A percentile compares a stretch with the other conserved stretches of the same genome.
phyloP scores from a whole-genome alignment of 2,797 vertebrate species.

The Cyprinella venusta region DNA sequence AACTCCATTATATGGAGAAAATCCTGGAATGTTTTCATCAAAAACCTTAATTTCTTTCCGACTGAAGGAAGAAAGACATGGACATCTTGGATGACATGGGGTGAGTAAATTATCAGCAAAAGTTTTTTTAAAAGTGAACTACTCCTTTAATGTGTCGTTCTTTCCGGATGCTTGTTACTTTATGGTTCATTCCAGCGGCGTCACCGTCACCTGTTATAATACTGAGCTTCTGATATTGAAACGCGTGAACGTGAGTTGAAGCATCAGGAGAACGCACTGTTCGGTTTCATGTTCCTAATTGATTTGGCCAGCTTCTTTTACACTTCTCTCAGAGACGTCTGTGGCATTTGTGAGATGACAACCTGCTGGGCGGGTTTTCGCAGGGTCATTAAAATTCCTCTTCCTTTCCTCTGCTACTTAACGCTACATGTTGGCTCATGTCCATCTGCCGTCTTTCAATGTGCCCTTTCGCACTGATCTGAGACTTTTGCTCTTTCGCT shows the following conservation, averaged over 20 bases:
- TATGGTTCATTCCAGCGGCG: not conserved
- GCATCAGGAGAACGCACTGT: not conserved
- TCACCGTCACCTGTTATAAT: not conserved
- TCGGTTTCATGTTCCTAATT: not conserved
- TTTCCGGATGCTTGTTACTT: not conserved
- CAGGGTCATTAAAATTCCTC: constrained; percentile 73
- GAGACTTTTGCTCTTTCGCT: constrained; percentile 29
- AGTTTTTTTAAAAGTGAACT: too few species aligned
- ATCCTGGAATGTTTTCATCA: too few species aligned
- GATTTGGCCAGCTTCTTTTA: constrained; percentile 25
- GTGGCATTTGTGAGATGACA: constrained; percentile 70
- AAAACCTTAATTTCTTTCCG: too few species aligned
- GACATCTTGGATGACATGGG: too few species aligned
- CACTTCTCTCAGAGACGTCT: constrained; percentile 64
- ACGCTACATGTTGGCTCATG: constrained; percentile 58
- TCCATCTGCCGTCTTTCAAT: constrained; percentile 48
- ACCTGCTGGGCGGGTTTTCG: constrained; percentile 79
- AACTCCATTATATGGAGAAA: too few species aligned
- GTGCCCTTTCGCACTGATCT: constrained; percentile 38
- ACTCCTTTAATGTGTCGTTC: not conserved
- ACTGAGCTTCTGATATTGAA: not conserved
- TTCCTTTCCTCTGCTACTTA: constrained; percentile 62
- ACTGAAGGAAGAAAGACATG: too few species aligned
- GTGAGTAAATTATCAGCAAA: too few species aligned
- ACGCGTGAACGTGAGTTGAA: fast-evolving